Evolutionary conservation across 35 echinoderm and acorn worm genomes (phyloP), one percentile per base, ranked within the genome.

Genomic region (Strongylocentrotus purpuratus): DNA sequence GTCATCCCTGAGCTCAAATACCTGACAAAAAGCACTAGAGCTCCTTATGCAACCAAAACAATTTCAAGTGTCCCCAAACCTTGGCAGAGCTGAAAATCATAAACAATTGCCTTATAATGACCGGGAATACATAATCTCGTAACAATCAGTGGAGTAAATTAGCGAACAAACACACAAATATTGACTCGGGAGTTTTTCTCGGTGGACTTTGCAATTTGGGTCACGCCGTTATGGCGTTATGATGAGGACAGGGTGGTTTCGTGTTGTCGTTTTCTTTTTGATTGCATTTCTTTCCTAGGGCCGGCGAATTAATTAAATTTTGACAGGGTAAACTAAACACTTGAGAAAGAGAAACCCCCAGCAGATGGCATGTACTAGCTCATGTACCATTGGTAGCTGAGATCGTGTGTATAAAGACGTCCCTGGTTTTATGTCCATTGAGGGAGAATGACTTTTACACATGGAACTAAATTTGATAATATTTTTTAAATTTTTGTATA

Each of bases 91-190:
- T 46, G 33, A 33, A 89, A 89, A 89, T 89, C 87, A 89, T 89
- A 89, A 89, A 89, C 87, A 89, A 89, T 89, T 89, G 45, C 20
- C 87, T 89, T 89, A 89, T 89, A 89, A 89, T 89, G 87, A 89
- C 87, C 87, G 87, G 20, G 87, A 89, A 46, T 89, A 46, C 45
- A 89, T 89, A 89, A 89, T 89, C 87, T 89, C 32, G 87, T 89
- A 89, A 11, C 87, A 89, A 89, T 89, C 87, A 89, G 87, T 89
- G 87, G 87, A 89, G 87, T 89, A 89, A 89, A 89, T 89, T 89
- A 31, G 45, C 12, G 33, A 89, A 89, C 87, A 89, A 89, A 89
- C 87, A 89, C 13, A 89, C 87, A 89, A 89, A 89, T 89, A 89
- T 89, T 89, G 87, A 89, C 87, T 25, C 33, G 17, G 9, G 87